phyloP scores from a whole-genome alignment of 2,797 vertebrate species.

The Okamejei kenojei region DNA sequence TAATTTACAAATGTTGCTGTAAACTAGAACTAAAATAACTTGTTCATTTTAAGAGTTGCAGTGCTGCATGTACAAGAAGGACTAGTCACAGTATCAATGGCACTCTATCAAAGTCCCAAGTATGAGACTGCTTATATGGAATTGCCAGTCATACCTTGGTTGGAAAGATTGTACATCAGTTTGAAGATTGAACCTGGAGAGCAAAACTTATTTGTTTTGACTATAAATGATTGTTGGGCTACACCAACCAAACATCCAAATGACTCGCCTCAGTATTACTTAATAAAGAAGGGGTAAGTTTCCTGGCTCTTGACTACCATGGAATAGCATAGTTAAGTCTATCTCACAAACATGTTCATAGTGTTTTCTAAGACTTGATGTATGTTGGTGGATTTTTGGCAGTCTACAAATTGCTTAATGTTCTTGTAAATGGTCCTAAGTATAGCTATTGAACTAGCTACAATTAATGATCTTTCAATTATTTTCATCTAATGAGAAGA shows the following conservation, averaged over 20 bases:
- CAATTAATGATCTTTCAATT: background rate
- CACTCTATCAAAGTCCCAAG: background rate
- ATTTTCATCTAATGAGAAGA: background rate
- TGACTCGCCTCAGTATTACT: constrained; percentile 41
- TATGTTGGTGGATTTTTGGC: too few relatives aligned
- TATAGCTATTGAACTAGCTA: background rate
- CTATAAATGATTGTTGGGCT: constrained; percentile 54
- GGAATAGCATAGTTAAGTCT: too few relatives aligned
- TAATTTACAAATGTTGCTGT: background rate
- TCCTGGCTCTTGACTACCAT: too few relatives aligned
- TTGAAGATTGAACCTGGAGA: constrained; percentile 28
- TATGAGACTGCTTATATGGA: constrained; percentile 19
- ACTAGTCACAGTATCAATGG: background rate
- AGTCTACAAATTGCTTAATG: too few relatives aligned
- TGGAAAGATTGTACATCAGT: constrained; percentile 10
- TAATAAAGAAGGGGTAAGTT: constrained; percentile 53
- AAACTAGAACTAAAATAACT: background rate
- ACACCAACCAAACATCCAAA: constrained; percentile 39
- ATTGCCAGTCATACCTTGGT: background rate
- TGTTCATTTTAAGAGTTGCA: background rate
- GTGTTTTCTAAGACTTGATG: background rate
- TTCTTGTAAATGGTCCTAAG: background rate
- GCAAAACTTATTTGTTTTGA: constrained; percentile 49
- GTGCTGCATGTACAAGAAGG: constrained; percentile 21
- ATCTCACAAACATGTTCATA: too few relatives aligned